These are phyloP conservation scores for Ctenopoma kingsleyae DNA, from an alignment of 2,797 vertebrate species.

Conservation along the genomic window DNA sequence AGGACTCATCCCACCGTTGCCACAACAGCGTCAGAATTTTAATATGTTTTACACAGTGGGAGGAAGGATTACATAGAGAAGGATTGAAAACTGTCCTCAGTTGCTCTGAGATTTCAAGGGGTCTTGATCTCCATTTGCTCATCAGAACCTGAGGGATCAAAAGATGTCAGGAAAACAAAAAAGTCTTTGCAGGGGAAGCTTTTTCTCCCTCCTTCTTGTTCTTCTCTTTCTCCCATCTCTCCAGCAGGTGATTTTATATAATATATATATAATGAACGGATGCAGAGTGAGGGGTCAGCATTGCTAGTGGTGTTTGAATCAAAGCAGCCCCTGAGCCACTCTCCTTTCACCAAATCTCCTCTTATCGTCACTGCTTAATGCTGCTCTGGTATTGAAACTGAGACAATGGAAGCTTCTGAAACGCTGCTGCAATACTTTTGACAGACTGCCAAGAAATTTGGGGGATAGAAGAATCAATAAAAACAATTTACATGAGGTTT, in stretches of 20 bases:
- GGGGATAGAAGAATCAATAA: neutral
- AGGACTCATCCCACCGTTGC: conserved; percentile 3
- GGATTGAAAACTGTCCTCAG: conserved; percentile 47
- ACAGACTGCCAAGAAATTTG: neutral
- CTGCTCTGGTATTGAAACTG: neutral
- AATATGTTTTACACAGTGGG: conserved; percentile 43
- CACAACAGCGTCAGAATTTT: conserved; percentile 40
- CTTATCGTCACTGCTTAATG: conserved; percentile 41
- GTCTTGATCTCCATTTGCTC: conserved; percentile 77
- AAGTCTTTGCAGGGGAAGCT: conserved; percentile 28
- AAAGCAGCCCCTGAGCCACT: conserved; percentile 15
- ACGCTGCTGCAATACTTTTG: conserved; percentile 12
- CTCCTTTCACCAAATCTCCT: conserved; percentile 28
- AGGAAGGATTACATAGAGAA: conserved; percentile 51
- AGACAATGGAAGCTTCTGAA: conserved; percentile 6
- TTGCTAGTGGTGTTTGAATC: conserved; percentile 27
- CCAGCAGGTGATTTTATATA: conserved; percentile 21
- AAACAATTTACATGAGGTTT: neutral
- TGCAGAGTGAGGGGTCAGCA: conserved; percentile 44
- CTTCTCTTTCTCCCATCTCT: conserved; percentile 29
- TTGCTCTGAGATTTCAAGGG: conserved; percentile 60
- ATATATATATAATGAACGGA: conserved; percentile 31
- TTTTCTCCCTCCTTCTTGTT: neutral
- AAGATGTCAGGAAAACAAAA: conserved; percentile 48
- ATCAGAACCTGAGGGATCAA: conserved; percentile 62